phyloP scores from a whole-genome alignment of 1,140 invertebrate species.

The Marisa cornuarietis region DNA sequence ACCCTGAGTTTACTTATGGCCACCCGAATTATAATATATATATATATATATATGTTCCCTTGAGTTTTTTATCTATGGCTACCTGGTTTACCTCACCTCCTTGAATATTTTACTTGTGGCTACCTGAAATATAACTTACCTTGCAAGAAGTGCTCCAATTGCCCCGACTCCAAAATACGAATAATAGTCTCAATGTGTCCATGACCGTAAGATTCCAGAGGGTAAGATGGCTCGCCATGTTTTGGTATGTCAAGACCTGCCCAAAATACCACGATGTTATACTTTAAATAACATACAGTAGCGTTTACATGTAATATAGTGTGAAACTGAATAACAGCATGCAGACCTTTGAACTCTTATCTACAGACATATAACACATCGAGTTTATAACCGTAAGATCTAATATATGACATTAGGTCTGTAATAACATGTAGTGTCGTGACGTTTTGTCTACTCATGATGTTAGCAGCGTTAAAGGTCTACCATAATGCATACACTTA shows the following conservation, averaged over 20 bases:
- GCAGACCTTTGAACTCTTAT: too few species aligned
- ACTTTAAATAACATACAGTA: too few species aligned
- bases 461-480: too few species aligned
- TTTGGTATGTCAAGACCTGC: constrained; percentile 69
- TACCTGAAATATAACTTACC: constrained; percentile 26
- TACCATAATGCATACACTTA: too few species aligned
- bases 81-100: background rate
- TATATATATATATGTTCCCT: too few species aligned
- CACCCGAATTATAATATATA: background rate
- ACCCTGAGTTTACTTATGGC: background rate
- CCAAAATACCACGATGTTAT: background rate
- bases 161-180: constrained; percentile 38
- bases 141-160: constrained; percentile 36
- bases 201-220: constrained; percentile 65
- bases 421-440: too few species aligned
- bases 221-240: constrained; percentile 70
- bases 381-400: too few species aligned
- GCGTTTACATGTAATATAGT: too few species aligned
- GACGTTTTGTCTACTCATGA: too few species aligned
- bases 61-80: background rate
- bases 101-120: background rate
- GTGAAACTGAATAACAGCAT: too few species aligned
- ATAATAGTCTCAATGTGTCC: constrained; percentile 59
- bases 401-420: too few species aligned
- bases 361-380: too few species aligned